Percentiles rank a stretch among this genome's conserved stretches.
Evolutionary conservation across 2,113 vertebrate genomes (phyloP).

Genomic region (Regulus satrapa): DNA sequence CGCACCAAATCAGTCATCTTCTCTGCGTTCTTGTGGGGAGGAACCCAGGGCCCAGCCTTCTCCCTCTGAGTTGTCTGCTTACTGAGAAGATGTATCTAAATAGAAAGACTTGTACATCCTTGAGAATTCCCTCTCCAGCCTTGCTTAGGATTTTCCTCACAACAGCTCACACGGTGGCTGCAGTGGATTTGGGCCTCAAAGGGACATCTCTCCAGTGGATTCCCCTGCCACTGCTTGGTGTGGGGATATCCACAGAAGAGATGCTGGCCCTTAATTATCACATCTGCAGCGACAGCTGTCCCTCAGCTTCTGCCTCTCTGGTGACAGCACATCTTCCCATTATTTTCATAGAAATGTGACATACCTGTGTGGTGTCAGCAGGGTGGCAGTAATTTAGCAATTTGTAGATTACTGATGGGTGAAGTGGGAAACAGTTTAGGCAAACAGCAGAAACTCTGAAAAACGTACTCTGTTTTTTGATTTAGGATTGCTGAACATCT

Average conservation of each 20-base stretch:
- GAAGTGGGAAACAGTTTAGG: not conserved
- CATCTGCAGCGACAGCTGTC: not conserved
- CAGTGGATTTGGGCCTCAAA: not conserved
- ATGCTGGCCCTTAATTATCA: not conserved
- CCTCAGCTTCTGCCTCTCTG: not conserved
- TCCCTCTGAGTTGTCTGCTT: not conserved
- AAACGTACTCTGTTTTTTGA: not conserved
- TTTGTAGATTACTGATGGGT: not conserved
- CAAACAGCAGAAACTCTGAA: not conserved
- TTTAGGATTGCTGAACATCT: not conserved
- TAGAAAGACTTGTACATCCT: not conserved
- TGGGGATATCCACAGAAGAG: not conserved
- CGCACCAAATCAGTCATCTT: not conserved
- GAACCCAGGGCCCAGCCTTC: not conserved
- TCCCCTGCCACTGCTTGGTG: not conserved
- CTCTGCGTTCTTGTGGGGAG: not conserved
- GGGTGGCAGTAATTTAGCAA: not conserved
- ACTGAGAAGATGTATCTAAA: not conserved
- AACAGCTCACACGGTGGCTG: not conserved
- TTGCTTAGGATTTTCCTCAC: not conserved
- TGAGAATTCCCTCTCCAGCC: not conserved
- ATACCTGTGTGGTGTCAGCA: fast-evolving
- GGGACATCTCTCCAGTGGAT: not conserved
- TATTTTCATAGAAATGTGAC: fast-evolving
- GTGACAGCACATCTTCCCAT: not conserved